Evolutionary conservation across 2,113 vertebrate genomes (phyloP).

Genomic region (Eonycteris spelaea): DNA sequence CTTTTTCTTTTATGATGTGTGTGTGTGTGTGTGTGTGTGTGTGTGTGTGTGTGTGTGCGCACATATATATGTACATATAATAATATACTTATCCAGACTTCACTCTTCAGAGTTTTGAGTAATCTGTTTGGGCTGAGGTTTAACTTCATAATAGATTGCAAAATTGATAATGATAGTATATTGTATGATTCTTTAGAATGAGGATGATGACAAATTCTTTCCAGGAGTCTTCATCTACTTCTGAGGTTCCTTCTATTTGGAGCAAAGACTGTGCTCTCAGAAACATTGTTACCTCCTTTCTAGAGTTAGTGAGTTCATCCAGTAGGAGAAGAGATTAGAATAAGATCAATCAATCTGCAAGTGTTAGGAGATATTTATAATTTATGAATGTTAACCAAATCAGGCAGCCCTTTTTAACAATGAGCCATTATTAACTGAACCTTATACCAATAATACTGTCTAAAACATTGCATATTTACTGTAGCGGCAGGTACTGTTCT

Average conservation of each 20-base stretch:
- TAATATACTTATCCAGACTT: neutral
- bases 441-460: neutral
- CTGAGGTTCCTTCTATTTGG: neutral
- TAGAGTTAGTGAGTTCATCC: neutral
- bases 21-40: neutral
- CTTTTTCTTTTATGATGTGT: neutral
- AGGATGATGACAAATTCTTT: neutral
- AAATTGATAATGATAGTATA: neutral
- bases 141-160: neutral
- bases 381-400: neutral
- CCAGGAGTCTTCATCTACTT: neutral
- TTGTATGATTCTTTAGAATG: neutral
- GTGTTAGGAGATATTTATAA: neutral
- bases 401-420: neutral
- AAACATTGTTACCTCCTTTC: neutral
- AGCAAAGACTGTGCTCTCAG: neutral
- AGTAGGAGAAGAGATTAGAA: neutral
- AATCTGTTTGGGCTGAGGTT: neutral
- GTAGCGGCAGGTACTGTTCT: neutral
- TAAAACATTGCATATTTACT: neutral
- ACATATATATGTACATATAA: neutral
- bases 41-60: neutral
- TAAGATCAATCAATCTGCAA: neutral
- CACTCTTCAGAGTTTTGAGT: neutral
- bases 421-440: neutral